A percentile compares a stretch with the other conserved stretches of the same genome.
Evolutionary conservation across 2,113 vertebrate genomes (phyloP).

Genomic region (Microcebus jonahi): DNA sequence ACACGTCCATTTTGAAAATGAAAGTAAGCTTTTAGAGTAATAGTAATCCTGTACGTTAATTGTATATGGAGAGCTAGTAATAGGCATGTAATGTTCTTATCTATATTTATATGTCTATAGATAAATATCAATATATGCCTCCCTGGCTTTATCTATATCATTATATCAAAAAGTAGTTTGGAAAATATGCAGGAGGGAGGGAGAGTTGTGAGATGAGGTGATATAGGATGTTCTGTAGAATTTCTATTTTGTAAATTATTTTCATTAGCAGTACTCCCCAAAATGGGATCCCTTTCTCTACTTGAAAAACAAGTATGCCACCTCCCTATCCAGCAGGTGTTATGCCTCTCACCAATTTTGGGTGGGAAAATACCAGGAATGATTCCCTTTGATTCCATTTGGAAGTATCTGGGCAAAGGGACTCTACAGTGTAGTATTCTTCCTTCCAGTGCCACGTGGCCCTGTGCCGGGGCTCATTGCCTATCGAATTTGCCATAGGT

Average conservation of each 20-base stretch:
- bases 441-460: neutral
- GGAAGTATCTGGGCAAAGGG: neutral
- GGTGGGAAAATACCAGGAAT: neutral
- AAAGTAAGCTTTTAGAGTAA: slow-evolving; percentile 17
- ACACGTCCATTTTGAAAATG: slow-evolving; percentile 7
- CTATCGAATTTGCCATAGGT: neutral
- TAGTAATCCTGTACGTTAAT: neutral
- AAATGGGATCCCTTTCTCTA: neutral
- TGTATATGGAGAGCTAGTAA: neutral
- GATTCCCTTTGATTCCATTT: slow-evolving; percentile 4
- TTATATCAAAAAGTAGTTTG: slow-evolving; percentile 50
- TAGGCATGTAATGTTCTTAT: neutral
- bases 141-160: slow-evolving; percentile 12
- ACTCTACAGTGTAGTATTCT: neutral
- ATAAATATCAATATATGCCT: neutral
- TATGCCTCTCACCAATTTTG: neutral
- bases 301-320: neutral
- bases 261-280: slow-evolving; percentile 32
- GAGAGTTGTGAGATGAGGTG: slow-evolving; percentile 3
- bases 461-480: neutral
- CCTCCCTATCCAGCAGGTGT: neutral
- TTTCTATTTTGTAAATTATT: slow-evolving; percentile 15
- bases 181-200: neutral
- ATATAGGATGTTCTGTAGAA: neutral
- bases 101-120: neutral